Evolutionary conservation across 2,113 vertebrate species (phyloP), one percentile per base, ranked within the genome.

Genomic region (Chlorodrepanis virens): DNA sequence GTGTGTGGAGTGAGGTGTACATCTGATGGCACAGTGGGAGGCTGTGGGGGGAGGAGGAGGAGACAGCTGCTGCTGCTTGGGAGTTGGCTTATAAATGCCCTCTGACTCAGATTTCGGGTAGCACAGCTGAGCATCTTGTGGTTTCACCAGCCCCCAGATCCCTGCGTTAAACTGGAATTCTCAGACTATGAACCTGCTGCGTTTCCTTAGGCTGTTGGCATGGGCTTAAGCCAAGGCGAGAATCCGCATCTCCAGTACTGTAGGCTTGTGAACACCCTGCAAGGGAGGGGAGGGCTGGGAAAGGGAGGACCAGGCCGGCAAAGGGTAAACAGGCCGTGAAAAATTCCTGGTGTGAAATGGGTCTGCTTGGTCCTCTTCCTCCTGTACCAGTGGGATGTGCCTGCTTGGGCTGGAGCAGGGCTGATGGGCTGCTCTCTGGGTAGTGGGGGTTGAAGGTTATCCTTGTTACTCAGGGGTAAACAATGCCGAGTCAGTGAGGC

Each of bases 401-500:
- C 59, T 0, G 5, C 86, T 39, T 0, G 1, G 60, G 67, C 40
- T 40, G 39, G 68, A 87, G 63, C 25, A 0, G 5, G 42, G 59
- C 71, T 82, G 59, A 85, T 52, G 85, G 57, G 42, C 28, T 61
- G n/a, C 47, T 93, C 59, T 44, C 31, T 0, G 44, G 49, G 35
- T 65, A 35, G 93, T 7, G 54, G 29, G 54, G 52, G 65, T 61
- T 93, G 93, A 95, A 98, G 95, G 95, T 97, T 97, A 94, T 92
- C 91, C 87, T 84, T 61, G 64, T 95, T 93, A 69, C 94, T 96
- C 67, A 35, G 83, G 87, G 90, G 89, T 96, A 97, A 98, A 97
- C 98, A 97, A 90, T 97, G 97, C 97, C 89, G 96, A 97, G 94
- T 97, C 97, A 97, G 97, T 96, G 97, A 94, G 96, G 97, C 96